A percentile compares a stretch with the other conserved stretches of the same genome.
Conservation (phyloP, 1,140 invertebrate species). For the Achatina immaculata region DNA sequence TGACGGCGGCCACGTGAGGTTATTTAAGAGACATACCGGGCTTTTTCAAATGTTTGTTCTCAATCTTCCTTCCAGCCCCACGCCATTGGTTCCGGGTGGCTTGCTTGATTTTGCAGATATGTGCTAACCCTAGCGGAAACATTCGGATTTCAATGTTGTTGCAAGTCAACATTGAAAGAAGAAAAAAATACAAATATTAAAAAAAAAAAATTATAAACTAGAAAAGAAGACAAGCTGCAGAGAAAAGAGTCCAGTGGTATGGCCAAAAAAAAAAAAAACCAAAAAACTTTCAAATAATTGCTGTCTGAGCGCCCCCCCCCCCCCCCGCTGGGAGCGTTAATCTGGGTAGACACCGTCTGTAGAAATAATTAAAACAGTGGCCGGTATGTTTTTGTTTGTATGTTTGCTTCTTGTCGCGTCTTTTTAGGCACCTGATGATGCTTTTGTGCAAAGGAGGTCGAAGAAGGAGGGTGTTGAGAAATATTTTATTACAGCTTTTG, state of each 20-base stretch:
- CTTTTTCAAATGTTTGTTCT: too few species aligned
- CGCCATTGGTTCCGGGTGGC: neutral
- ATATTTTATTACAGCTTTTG: too few species aligned
- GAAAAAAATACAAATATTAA: neutral
- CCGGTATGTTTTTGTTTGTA: too few species aligned
- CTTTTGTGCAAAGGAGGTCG: too few species aligned
- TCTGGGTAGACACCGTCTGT: neutral
- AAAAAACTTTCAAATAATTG: neutral
- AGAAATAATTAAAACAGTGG: conserved; percentile 12
- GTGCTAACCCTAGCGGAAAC: neutral
- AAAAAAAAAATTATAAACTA: neutral
- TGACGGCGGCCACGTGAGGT: too few species aligned
- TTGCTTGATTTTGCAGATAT: neutral
- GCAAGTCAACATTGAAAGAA: neutral
- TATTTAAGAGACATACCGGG: too few species aligned
- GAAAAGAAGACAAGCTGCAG: neutral
- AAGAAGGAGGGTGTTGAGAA: too few species aligned
- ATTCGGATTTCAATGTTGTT: neutral
- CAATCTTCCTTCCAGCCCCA: neutral
- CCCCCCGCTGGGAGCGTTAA: neutral
- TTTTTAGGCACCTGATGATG: too few species aligned
- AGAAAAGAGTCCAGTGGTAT: neutral
- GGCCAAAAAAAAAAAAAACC: too few species aligned
- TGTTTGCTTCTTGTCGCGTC: too few species aligned
- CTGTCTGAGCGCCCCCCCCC: too few species aligned